Base-by-base conservation (phyloP, 2,113 vertebrate species). In the Stegastes partitus region DNA sequence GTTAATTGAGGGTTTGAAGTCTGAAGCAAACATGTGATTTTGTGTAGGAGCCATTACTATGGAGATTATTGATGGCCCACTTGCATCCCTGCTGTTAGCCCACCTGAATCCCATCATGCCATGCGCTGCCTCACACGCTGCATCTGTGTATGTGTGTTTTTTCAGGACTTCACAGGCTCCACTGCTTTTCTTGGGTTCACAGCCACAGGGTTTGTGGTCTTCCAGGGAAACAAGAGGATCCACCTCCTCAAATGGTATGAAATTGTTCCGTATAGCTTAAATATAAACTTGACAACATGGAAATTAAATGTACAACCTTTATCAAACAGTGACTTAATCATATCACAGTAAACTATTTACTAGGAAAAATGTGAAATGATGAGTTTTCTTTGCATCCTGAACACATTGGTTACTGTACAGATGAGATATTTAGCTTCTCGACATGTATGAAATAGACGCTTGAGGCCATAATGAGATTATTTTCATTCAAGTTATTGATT, bases 221-320 rank as follows among this genome's bases (percentile, higher is more conserved):
- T 99, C 91, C 98, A 99, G 90, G 98, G 97, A 90, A 99, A 99
- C 93, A 99, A 99, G 93, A 95, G 97, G 89, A 98, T 97, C 91
- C 96, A 98, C 76, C 95, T 99, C 77, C 94, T 99, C 86, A 98
- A 97, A 96, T 99, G 98, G 98, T 99, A 76, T 16, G 64, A 19
- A 23, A 51, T 7, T 42, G 4, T 28, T 10, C 15, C 14, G n/a
- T 25, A 14, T 59, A 8, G 55, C 5, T 55, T 44, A 22, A 73
- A 39, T 19, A 16, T 8, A 19, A 59, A 72, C 8, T 31, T 68
- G 21, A n/a, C 42, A 58, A 22, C 37, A 69, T 45, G 21, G 6
- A 11, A n/a, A 63, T 47, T 2, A 63, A 14, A 62, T 39, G 9
- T 68, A 22, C 12, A 19, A 9, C 8, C 26, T 26, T 2, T 11